Base-by-base conservation (phyloP, 2,797 vertebrate species). In the Triplophysa yarkandensis region DNA sequence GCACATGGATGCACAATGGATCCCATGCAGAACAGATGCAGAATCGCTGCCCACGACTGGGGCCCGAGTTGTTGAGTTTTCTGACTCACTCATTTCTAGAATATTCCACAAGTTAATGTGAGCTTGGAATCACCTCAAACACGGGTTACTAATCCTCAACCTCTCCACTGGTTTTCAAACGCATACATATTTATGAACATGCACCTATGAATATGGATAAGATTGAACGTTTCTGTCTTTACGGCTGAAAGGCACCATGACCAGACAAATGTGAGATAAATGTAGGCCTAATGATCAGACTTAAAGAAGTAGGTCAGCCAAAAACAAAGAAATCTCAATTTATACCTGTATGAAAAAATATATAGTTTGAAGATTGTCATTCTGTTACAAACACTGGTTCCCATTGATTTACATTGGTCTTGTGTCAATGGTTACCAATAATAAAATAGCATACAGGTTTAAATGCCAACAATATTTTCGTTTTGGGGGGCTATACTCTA, bases 51-150 rank as follows among this genome's bases (percentile, higher is more conserved):
- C 77, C 65, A 78, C 71, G 54, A 70, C 57, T 63, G 41, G 58
- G 65, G 77, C 71, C n/a, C 65, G 36, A 50, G 61, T 54, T 78
- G 70, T 57, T 19, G 46, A 73, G 55, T 79, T 77, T 78, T 78
- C 77, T 78, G 77, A 78, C 63, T 77, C 78, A 80, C 39, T 57
- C 63, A n/a, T n/a, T 28, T 67, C 32, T 67, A 70, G 44, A 77
- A 77, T 76, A 69, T 54, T 72, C 58, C 80, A 66, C 52, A 64
- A 73, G 69, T 73, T 80, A 69, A 69, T 74, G 48, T 64, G 34
- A 58, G 67, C 46, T 71, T 79, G 52, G 71, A 77, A 80, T 54
- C 68, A 73, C 68, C 76, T 82, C 63, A 76, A 76, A 76, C 72
- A 30, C 58, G 66, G 69, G 58, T 77, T 77, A 19, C 71, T 77